Evolutionary conservation across 2,888 invertebrate genomes (phyloP), one percentile per base, ranked within the genome.

Genomic region (Diabrotica balteata): DNA sequence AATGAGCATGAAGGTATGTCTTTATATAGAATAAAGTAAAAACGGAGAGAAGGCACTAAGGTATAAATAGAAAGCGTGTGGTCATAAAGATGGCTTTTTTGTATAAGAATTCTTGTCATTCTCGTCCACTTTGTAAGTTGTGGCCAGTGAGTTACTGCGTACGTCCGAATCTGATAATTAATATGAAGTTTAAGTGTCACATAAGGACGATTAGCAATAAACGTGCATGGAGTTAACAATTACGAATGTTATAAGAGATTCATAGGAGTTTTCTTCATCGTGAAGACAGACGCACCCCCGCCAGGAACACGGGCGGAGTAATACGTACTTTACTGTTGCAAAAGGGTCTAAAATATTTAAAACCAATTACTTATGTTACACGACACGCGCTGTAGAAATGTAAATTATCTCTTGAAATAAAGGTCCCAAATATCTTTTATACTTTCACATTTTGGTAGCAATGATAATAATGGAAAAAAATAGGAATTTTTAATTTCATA

Each of bases 221-320:
- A 75, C 75, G 75, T 77, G 75, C 73, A 43, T 55, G 60, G 68
- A 72, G 73, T 72, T 44, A 54, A 54, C 68, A 70, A 72, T 70
- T 63, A 67, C 70, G 53, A 60, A 66, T 66, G 8, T 69, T 59
- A 63, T 63, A 66, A 67, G 32, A 32, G 32, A 32, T 32, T 32
- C 68, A 72, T 70, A 70, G 70, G 69, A 68, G 62, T 60, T 59
- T 67, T 66, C 69, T 42, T 58, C 68, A 65, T 60, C 60, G 60
- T 67, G 68, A 65, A 51, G 62, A 54, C 50, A 60, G 54, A 69
- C 66, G 73, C 73, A 73, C 73, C 73, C 71, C 73, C 72, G 59
- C 61, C 69, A 69, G 51, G 59, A 54, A 11, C 55, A 57, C 17
- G 17, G 45, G 45, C 55, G 55, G 22, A 57, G 32, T 4, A 32